These are phyloP conservation scores for Latrodectus hesperus DNA, from an alignment of 2,888 invertebrate genomes.

Conservation along the genomic window DNA sequence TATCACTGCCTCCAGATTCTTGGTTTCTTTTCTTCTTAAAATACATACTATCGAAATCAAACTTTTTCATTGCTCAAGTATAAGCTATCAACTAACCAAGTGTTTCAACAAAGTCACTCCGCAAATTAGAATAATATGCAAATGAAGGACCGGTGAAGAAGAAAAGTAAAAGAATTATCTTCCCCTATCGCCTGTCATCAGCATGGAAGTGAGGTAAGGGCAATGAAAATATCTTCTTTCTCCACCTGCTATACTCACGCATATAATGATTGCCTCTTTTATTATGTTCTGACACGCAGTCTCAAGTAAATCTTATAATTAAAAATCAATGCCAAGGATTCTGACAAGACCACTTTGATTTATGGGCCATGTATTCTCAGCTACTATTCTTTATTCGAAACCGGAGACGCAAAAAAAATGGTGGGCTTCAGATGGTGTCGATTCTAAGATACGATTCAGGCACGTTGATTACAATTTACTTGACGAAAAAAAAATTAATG, in stretches of 20 bases:
- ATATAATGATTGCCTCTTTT: slow-evolving; percentile 41
- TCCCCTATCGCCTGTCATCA: slow-evolving; percentile 13
- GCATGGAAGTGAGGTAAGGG: slow-evolving; percentile 12
- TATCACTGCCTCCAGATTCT: no score
- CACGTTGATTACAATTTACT: no score
- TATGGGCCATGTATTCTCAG: slow-evolving; percentile 14
- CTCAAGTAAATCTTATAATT: slow-evolving; percentile 60
- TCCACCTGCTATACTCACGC: slow-evolving; percentile 26
- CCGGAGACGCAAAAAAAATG: background rate
- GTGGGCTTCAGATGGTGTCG: background rate
- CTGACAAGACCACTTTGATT: slow-evolving; percentile 35
- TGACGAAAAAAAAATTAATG: no score
- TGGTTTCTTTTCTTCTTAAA: no score
- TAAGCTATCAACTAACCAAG: background rate
- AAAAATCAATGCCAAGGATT: slow-evolving; percentile 46
- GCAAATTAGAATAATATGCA: slow-evolving; percentile 37
- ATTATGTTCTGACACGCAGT: slow-evolving; percentile 57
- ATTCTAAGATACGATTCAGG: background rate
- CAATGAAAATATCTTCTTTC: slow-evolving; percentile 57
- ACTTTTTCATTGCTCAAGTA: background rate
- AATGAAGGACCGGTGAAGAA: slow-evolving; percentile 7
- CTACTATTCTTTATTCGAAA: slow-evolving; percentile 2
- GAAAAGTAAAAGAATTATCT: slow-evolving; percentile 36
- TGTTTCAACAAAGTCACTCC: background rate
- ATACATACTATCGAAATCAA: no score